phyloP scores from a whole-genome alignment of 2,797 vertebrate genomes.

The Onychomys leucogaster region DNA sequence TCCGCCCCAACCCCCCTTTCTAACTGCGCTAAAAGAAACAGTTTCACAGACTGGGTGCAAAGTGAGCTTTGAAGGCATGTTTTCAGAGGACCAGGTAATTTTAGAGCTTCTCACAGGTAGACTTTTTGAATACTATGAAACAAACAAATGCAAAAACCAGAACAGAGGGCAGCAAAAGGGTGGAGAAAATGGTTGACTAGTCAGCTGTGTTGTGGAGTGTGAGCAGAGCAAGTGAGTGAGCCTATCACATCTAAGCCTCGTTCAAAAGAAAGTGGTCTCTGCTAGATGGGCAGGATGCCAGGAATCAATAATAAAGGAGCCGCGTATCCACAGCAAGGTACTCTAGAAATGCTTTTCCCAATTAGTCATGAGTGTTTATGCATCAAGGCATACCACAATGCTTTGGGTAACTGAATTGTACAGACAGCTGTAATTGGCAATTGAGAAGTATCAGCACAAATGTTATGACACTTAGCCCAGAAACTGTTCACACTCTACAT shows the following conservation, averaged over 20 bases:
- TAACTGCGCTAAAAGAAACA: conserved; percentile 82
- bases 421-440: conserved; percentile 78
- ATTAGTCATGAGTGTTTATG: conserved; percentile 80
- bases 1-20: conserved; percentile 49
- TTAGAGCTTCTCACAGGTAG: conserved; percentile 83
- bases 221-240: conserved; percentile 2
- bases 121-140: conserved; percentile 79
- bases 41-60: conserved; percentile 82
- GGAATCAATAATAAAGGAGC: conserved; percentile 72
- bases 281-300: conserved; percentile 71
- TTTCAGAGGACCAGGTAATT: conserved; percentile 87
- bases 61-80: conserved; percentile 85
- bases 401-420: conserved; percentile 69
- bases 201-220: conserved; percentile 71
- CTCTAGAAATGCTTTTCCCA: conserved; percentile 84
- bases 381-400: conserved; percentile 71
- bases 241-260: conserved; percentile 55
- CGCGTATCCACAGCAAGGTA: conserved; percentile 70
- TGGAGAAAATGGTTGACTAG: conserved; percentile 73
- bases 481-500: conserved; percentile 52
- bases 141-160: conserved; percentile 73
- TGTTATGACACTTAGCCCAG: conserved; percentile 73
- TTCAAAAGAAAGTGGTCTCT: conserved; percentile 78
- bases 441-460: conserved; percentile 71
- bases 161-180: conserved; percentile 82